A percentile compares a stretch with the other conserved stretches of the same genome.
These are phyloP conservation scores for Drosophila orena DNA, from an alignment of 1,140 invertebrate species.

Conservation along the genomic window DNA sequence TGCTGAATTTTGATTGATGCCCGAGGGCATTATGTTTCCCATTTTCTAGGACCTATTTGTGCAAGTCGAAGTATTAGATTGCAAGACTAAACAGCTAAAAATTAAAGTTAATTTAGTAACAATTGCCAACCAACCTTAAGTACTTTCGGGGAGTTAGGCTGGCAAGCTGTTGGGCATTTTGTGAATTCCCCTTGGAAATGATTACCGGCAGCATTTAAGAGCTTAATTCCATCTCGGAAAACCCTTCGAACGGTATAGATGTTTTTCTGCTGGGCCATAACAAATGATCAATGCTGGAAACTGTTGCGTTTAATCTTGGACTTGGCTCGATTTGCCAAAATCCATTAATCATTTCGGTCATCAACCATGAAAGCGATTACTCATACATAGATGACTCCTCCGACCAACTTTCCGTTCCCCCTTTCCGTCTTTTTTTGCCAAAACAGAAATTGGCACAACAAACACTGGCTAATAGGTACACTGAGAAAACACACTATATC, in stretches of 20 bases:
- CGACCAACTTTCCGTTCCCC: neutral
- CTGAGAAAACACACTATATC: neutral
- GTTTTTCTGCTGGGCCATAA: conserved; percentile 44
- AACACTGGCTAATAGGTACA: conserved; percentile 73
- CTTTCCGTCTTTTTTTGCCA: conserved; percentile 6
- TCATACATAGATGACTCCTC: conserved; percentile 72
- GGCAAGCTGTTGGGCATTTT: neutral
- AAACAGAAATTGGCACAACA: conserved; percentile 56
- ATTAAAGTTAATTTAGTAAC: neutral
- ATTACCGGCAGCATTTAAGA: conserved; percentile 24
- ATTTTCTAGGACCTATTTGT: neutral
- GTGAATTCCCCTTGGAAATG: neutral
- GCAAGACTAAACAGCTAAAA: neutral
- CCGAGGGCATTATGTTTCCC: neutral
- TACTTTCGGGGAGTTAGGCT: neutral
- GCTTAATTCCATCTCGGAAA: conserved; percentile 22
- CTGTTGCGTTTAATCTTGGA: conserved; percentile 82
- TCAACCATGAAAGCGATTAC: conserved; percentile 81
- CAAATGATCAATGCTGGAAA: conserved; percentile 80
- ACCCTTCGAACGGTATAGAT: conserved; percentile 26
- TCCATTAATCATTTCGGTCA: conserved; percentile 80
- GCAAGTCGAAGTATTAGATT: neutral
- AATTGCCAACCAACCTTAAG: too few relatives aligned
- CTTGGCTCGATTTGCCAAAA: conserved; percentile 67
- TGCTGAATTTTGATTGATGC: neutral